Evolutionary conservation across 2,888 invertebrate species (phyloP).

Genomic region (Rhamnusium bicolor): DNA sequence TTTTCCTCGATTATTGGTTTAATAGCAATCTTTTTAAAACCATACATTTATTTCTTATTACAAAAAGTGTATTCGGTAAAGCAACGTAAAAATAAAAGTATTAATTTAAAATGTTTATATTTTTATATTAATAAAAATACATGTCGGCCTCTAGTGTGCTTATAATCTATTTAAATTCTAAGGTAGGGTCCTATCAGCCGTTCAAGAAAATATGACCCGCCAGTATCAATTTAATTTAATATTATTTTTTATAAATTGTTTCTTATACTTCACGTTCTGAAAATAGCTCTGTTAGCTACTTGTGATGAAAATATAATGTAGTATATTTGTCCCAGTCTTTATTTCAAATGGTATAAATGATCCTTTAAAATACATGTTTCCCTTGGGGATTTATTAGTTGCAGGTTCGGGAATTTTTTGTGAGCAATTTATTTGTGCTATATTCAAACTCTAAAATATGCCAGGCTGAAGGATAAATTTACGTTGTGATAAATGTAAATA

Average conservation of each 20-base stretch:
- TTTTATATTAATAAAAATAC: too few species aligned
- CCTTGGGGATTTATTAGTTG: slow-evolving; percentile 30
- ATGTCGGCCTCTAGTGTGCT: too few species aligned
- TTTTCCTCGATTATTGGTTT: too few species aligned
- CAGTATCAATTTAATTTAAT: background rate
- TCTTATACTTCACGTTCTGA: background rate
- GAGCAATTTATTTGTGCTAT: slow-evolving; percentile 19
- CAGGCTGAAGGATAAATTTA: background rate
- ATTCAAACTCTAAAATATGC: slow-evolving; percentile 24
- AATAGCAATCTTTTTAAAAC: too few species aligned
- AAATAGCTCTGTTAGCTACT: background rate
- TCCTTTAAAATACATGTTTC: slow-evolving; percentile 24
- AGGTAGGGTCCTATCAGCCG: too few species aligned
- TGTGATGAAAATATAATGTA: slow-evolving; percentile 27
- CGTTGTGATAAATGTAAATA: background rate
- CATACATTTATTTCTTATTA: too few species aligned
- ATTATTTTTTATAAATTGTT: slow-evolving; percentile 1
- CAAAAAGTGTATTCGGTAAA: too few species aligned
- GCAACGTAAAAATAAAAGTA: too few species aligned
- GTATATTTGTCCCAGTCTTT: slow-evolving; percentile 26
- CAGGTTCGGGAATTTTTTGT: slow-evolving; percentile 15
- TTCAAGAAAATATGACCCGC: too few species aligned
- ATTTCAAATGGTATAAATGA: slow-evolving; percentile 33
- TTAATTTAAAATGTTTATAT: too few species aligned
- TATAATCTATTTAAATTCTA: too few species aligned